These are phyloP conservation scores for Margaritifera margaritifera DNA, from an alignment of 2,888 invertebrate genomes.

Conservation along the genomic window DNA sequence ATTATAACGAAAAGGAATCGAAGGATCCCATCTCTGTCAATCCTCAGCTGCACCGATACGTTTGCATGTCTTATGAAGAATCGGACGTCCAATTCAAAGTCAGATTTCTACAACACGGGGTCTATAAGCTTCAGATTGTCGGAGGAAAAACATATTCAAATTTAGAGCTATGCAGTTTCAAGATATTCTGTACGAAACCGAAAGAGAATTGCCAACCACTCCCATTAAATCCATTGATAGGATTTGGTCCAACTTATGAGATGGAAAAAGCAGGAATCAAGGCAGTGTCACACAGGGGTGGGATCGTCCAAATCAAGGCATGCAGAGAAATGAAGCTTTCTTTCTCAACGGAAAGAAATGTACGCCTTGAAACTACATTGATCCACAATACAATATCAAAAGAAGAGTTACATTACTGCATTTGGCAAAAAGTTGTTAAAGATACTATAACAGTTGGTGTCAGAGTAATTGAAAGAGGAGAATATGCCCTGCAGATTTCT, in stretches of 20 bases:
- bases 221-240: constrained; percentile 38
- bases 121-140: constrained; percentile 37
- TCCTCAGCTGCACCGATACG: constrained; percentile 37
- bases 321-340: constrained; percentile 22
- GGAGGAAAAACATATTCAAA: constrained; percentile 19
- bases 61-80: constrained; percentile 31
- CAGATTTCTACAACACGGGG: constrained; percentile 38
- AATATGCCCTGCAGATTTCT: constrained; percentile 24
- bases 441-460: constrained; percentile 23
- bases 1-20: constrained; percentile 41
- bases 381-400: constrained; percentile 30
- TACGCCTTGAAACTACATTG: constrained; percentile 28
- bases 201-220: constrained; percentile 34
- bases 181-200: constrained; percentile 30
- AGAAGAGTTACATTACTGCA: constrained; percentile 21
- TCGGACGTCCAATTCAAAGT: constrained; percentile 30
- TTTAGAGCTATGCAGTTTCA: constrained; percentile 36
- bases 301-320: constrained; percentile 26
- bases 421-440: constrained; percentile 15
- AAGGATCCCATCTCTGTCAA: constrained; percentile 27
- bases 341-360: constrained; percentile 26
- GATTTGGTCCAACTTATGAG: constrained; percentile 38
- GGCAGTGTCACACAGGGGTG: constrained; percentile 28
- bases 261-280: constrained; percentile 32
- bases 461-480: constrained; percentile 23